Evolutionary conservation across 2,888 invertebrate species (phyloP).

Genomic region (Trimorus sp.): DNA sequence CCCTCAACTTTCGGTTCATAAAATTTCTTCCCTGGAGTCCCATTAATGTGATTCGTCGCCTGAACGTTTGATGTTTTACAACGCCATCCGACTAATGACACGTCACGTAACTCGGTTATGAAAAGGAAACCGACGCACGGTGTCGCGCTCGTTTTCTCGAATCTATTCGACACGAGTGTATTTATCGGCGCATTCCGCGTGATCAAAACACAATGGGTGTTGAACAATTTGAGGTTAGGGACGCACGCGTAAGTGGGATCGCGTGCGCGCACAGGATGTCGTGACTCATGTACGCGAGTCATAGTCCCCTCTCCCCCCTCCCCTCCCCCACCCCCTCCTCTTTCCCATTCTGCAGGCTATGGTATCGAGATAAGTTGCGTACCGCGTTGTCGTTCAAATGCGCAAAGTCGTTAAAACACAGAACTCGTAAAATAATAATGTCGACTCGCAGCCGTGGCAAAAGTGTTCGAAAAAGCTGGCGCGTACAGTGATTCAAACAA

Average conservation of each 20-base stretch:
- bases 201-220: constrained; percentile 57
- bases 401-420: constrained; percentile 37
- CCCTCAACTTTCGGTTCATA: no score
- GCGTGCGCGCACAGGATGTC: constrained; percentile 54
- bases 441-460: constrained; percentile 16
- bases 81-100: constrained; percentile 21
- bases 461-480: constrained; percentile 28
- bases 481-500: constrained; percentile 15
- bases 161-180: constrained; percentile 33
- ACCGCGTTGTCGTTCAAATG: constrained; percentile 5
- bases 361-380: constrained; percentile 43
- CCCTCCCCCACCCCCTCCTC: not conserved
- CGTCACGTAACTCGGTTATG: constrained; percentile 52
- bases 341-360: no score
- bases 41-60: constrained; percentile 5
- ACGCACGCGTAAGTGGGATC: constrained; percentile 52
- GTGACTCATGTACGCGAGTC: constrained; percentile 59
- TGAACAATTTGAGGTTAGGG: constrained; percentile 56
- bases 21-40: no score
- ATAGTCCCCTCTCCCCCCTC: constrained; percentile 12
- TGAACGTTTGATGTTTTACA: constrained; percentile 27
- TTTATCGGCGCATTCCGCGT: constrained; percentile 50
- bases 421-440: constrained; percentile 48
- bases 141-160: constrained; percentile 44
- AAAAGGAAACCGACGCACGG: constrained; percentile 29